phyloP scores from a whole-genome alignment of 2,888 invertebrate species.

The Diaprepes abbreviatus region DNA sequence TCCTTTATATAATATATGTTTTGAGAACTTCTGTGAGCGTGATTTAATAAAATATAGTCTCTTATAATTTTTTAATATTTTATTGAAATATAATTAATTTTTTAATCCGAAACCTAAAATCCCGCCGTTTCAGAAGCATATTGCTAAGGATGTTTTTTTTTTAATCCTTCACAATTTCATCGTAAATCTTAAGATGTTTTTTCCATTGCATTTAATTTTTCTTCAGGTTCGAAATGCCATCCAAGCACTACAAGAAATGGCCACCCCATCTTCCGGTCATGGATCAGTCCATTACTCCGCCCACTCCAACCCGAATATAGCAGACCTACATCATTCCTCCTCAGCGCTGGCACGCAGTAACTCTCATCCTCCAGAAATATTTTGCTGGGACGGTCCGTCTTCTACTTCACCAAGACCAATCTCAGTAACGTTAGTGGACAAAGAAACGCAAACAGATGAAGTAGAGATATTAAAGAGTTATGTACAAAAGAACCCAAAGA shows the following conservation, averaged over 20 bases:
- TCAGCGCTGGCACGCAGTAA: slow-evolving; percentile 81
- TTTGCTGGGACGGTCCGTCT: slow-evolving; percentile 77
- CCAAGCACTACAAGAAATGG: slow-evolving; percentile 86
- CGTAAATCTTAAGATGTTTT: too few relatives aligned
- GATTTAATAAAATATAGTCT: too few relatives aligned
- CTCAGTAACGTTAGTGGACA: slow-evolving; percentile 61
- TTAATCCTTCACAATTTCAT: too few relatives aligned
- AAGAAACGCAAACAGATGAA: slow-evolving; percentile 75
- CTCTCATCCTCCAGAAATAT: slow-evolving; percentile 88
- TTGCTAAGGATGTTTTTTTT: too few relatives aligned
- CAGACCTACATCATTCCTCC: slow-evolving; percentile 64
- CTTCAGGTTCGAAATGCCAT: slow-evolving; percentile 84
- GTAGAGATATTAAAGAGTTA: slow-evolving; percentile 73
- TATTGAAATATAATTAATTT: too few relatives aligned
- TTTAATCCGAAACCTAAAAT: too few relatives aligned
- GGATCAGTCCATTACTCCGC: slow-evolving; percentile 74
- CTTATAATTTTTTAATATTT: too few relatives aligned
- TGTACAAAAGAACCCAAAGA: slow-evolving; percentile 80
- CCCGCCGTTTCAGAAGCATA: too few relatives aligned
- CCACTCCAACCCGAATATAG: slow-evolving; percentile 83
- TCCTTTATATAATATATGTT: too few relatives aligned
- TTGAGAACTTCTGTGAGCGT: too few relatives aligned
- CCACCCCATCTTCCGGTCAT: slow-evolving; percentile 71
- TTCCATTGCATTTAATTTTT: too few relatives aligned
- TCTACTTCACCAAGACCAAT: slow-evolving; percentile 60